Evolutionary conservation across 2,888 invertebrate species (phyloP).

Genomic region (Protophormia terraenovae): DNA sequence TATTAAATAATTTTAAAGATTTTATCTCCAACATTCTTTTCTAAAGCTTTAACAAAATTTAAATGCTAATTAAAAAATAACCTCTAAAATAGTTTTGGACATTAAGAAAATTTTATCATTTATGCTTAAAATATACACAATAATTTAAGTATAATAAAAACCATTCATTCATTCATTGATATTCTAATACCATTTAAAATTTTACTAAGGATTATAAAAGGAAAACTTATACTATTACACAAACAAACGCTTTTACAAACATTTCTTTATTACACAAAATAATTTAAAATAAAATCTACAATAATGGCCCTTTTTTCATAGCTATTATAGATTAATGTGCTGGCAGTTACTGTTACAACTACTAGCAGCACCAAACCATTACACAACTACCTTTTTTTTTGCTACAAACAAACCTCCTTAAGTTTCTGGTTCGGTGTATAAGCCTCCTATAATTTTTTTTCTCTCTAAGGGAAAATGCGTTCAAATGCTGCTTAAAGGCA

Average conservation of each 20-base stretch:
- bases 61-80: conserved; percentile 9
- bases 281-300: conserved; percentile 48
- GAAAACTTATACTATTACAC: conserved; percentile 24
- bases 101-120: conserved; percentile 14
- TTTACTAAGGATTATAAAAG: conserved; percentile 38
- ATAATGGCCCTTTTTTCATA: conserved; percentile 53
- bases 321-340: conserved; percentile 59
- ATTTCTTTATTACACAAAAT: conserved; percentile 3
- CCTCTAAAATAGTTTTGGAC: conserved; percentile 15
- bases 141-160: conserved; percentile 36
- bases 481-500: conserved; percentile 53
- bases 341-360: conserved; percentile 37
- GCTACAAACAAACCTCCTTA: conserved; percentile 6
- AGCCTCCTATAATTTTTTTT: background rate
- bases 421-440: conserved; percentile 16
- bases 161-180: conserved; percentile 44
- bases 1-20: background rate
- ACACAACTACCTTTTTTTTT: background rate
- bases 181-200: conserved; percentile 64
- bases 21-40: background rate
- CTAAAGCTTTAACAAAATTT: background rate
- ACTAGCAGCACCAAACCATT: background rate
- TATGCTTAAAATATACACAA: background rate
- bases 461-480: conserved; percentile 4
- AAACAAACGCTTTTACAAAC: background rate